Conservation (phyloP, 2,888 invertebrate species). For the Syrphus vitripennis region DNA sequence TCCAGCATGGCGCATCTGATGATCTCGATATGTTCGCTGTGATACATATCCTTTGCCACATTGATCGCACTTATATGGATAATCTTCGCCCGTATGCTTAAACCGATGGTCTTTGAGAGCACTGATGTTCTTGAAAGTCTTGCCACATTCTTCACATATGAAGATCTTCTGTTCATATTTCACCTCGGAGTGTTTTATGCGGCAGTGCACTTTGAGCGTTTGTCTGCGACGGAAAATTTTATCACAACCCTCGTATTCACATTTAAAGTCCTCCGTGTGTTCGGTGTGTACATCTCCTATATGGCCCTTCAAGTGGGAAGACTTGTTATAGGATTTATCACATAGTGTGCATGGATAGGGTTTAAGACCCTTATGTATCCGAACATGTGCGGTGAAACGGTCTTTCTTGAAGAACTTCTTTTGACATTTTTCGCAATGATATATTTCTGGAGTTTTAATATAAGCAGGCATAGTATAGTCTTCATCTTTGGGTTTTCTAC, state of each 20-base stretch:
- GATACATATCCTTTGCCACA: conserved; percentile 76
- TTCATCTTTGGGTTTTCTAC: conserved; percentile 56
- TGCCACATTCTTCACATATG: conserved; percentile 78
- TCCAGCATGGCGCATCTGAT: conserved; percentile 74
- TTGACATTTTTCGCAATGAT: conserved; percentile 70
- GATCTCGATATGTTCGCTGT: conserved; percentile 74
- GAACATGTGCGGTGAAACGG: conserved; percentile 49
- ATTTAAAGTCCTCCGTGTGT: conserved; percentile 70
- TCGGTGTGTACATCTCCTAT: conserved; percentile 68
- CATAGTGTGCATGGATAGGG: conserved; percentile 71
- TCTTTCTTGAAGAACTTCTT: conserved; percentile 69
- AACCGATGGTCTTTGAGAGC: conserved; percentile 78
- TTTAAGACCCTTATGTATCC: conserved; percentile 59
- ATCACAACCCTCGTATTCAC: conserved; percentile 76
- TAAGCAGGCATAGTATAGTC: conserved; percentile 53
- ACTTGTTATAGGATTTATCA: conserved; percentile 67
- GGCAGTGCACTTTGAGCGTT: conserved; percentile 78
- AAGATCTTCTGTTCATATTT: conserved; percentile 73
- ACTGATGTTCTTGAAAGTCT: conserved; percentile 78
- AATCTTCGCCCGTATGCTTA: conserved; percentile 72
- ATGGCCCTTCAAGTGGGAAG: conserved; percentile 64
- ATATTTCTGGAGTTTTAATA: conserved; percentile 58
- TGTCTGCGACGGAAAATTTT: conserved; percentile 77
- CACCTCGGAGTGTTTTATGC: conserved; percentile 75
- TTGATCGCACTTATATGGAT: conserved; percentile 75